Evolutionary conservation across 2,888 invertebrate genomes (phyloP).

Genomic region (Microchrysa polita): DNA sequence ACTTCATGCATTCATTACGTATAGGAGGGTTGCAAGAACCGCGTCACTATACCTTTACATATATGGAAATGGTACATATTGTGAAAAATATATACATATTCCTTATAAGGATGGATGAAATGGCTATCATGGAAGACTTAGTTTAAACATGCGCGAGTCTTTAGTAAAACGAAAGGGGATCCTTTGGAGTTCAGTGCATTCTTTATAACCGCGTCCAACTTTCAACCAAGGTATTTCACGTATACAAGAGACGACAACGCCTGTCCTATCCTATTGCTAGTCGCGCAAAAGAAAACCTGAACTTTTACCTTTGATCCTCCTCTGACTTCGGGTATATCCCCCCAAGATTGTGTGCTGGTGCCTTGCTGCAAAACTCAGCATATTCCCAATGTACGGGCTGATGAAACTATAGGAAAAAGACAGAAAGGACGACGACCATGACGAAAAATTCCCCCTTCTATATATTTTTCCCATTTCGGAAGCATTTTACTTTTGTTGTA

Average conservation of each 20-base stretch:
- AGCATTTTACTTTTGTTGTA: too few species aligned
- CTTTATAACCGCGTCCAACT: not conserved
- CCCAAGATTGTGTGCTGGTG: too few species aligned
- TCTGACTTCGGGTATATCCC: not conserved
- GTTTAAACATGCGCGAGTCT: not conserved
- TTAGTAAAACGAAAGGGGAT: not conserved
- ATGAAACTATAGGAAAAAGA: too few species aligned
- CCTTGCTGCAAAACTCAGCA: too few species aligned
- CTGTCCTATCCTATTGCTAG: too few species aligned
- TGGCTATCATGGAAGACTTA: not conserved
- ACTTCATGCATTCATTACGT: constrained; percentile 7
- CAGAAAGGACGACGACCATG: too few species aligned
- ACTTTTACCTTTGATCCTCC: not conserved
- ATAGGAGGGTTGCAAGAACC: not conserved
- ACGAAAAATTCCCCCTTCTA: too few species aligned
- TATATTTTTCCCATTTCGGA: too few species aligned
- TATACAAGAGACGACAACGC: too few species aligned
- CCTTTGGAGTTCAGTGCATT: constrained; percentile 29
- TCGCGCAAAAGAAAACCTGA: not conserved
- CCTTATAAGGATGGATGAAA: not conserved
- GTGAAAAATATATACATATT: not conserved
- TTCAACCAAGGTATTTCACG: too few species aligned
- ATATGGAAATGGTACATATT: too few species aligned
- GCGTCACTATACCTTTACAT: not conserved
- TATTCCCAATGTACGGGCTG: too few species aligned